Percentiles rank a stretch among this genome's conserved stretches.
These are phyloP conservation scores for Ectropis crepuscularia DNA, from an alignment of 2,888 invertebrate species.

Conservation along the genomic window DNA sequence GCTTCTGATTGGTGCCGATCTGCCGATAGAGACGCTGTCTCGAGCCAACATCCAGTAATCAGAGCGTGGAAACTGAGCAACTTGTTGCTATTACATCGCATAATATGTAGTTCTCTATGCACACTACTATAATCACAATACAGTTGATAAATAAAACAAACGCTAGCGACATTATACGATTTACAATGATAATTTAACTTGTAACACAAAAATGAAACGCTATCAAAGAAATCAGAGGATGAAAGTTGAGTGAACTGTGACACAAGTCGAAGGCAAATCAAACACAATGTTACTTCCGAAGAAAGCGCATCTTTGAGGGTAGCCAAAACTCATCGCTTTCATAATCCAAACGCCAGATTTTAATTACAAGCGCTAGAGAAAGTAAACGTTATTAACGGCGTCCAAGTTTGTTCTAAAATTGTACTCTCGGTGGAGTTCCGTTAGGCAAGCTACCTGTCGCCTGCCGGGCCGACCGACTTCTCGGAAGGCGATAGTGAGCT, in stretches of 20 bases:
- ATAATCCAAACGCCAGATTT: slow-evolving; percentile 41
- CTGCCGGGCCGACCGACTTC: slow-evolving; percentile 62
- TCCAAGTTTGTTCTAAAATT: slow-evolving; percentile 71
- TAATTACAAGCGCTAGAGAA: slow-evolving; percentile 59
- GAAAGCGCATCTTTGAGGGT: neutral
- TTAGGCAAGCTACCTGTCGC: slow-evolving; percentile 80
- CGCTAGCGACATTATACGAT: slow-evolving; percentile 5
- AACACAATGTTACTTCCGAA: no score
- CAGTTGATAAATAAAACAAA: slow-evolving; percentile 11
- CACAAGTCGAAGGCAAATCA: no score
- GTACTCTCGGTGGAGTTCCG: slow-evolving; percentile 75
- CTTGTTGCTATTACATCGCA: slow-evolving; percentile 62
- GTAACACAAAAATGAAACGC: no score
- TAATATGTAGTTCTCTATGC: slow-evolving; percentile 54
- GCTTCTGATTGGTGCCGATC: slow-evolving; percentile 78
- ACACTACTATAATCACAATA: slow-evolving; percentile 40
- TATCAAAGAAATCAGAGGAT: no score
- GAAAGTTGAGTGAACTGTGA: no score
- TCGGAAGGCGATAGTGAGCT: slow-evolving; percentile 78
- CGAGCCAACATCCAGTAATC: slow-evolving; percentile 84
- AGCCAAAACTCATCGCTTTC: slow-evolving; percentile 11
- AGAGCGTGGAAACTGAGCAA: slow-evolving; percentile 83
- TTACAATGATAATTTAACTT: slow-evolving; percentile 11
- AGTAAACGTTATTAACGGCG: slow-evolving; percentile 70
- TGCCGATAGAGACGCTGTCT: slow-evolving; percentile 81